Conservation (phyloP, 2,888 invertebrate genomes). For the Drosophila kambysellisi region DNA sequence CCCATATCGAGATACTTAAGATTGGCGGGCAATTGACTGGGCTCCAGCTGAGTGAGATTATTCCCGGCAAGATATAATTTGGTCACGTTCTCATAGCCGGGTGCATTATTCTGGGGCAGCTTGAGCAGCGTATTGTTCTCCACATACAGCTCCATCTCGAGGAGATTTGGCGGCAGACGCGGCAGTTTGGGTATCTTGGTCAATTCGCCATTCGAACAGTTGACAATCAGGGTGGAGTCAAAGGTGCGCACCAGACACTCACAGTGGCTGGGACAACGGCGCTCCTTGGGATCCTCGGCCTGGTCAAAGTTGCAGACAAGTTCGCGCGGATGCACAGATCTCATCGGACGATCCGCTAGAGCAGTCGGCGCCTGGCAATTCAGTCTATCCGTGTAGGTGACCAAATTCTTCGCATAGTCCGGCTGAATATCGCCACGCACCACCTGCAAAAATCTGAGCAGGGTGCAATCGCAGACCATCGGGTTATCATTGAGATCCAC, state of each 20-base stretch:
- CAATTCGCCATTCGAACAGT: conserved; percentile 86
- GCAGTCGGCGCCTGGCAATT: conserved; percentile 84
- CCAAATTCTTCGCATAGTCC: conserved; percentile 82
- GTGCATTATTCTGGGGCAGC: conserved; percentile 80
- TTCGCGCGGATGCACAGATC: conserved; percentile 84
- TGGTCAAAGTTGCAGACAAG: conserved; percentile 86
- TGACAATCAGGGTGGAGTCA: conserved; percentile 86
- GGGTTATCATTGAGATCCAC: conserved; percentile 87
- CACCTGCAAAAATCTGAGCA: conserved; percentile 87
- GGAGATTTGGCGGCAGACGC: conserved; percentile 60
- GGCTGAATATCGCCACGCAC: conserved; percentile 85
- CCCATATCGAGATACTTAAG: conserved; percentile 86
- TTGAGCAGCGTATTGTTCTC: conserved; percentile 84
- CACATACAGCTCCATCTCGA: conserved; percentile 85
- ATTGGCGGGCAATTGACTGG: conserved; percentile 85
- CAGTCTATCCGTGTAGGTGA: conserved; percentile 84
- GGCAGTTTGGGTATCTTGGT: conserved; percentile 85
- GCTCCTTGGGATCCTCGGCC: conserved; percentile 65
- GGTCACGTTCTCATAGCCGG: conserved; percentile 86
- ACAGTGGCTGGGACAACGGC: conserved; percentile 86
- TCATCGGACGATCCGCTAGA: conserved; percentile 57
- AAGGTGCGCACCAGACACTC: conserved; percentile 86
- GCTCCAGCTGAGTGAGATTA: conserved; percentile 83
- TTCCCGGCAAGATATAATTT: conserved; percentile 86
- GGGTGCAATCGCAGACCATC: conserved; percentile 87